Base-by-base conservation (phyloP, 2,113 vertebrate species). In the Microcebus jonahi region DNA sequence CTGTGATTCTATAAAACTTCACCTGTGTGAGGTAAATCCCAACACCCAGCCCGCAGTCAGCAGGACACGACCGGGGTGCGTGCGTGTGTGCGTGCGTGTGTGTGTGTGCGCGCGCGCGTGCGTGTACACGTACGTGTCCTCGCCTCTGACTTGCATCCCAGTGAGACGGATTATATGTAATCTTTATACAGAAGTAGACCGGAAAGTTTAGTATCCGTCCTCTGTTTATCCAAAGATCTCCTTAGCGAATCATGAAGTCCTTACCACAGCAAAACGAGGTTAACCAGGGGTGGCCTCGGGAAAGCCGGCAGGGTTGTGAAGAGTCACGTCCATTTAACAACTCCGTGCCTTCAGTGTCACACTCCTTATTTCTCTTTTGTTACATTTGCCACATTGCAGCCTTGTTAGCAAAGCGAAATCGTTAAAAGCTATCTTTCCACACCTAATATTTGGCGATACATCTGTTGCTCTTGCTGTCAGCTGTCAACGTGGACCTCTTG, bases 181-280 rank as follows among this genome's bases (percentile, higher is more conserved):
- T 57, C 77, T 94, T 89, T 73, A 63, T 25, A 57, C 25, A 57
- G 42, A 91, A 83, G 20, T 17, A 89, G 42, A 59, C 61, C n/a
- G 70, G 61, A 77, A 82, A 50, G 25, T 18, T 92, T 23, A 50
- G 61, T 13, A n/a, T 65, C 86, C 42, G 65, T 7, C 75, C 23
- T 61, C 34, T 23, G 36, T 68, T 76, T 73, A 80, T 48, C 53
- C 50, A 55, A 95, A 93, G 68, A 50, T 34, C 81, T 90, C 83
- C 50, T 92, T 48, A 71, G n/a, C 36, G 63, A 90, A n/a, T 75
- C 85, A 53, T 21, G 59, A 92, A 85, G 77, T 42, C 81, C 36
- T 39, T 55, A 85, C 63, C 79, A 76, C 1, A 21, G 57, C 42
- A 90, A 76, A 48, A 91, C 0, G 55, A 70, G 50, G 50, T 67